Base-by-base conservation (phyloP, 2,797 vertebrate genomes). In the Neostethus bicornis region DNA sequence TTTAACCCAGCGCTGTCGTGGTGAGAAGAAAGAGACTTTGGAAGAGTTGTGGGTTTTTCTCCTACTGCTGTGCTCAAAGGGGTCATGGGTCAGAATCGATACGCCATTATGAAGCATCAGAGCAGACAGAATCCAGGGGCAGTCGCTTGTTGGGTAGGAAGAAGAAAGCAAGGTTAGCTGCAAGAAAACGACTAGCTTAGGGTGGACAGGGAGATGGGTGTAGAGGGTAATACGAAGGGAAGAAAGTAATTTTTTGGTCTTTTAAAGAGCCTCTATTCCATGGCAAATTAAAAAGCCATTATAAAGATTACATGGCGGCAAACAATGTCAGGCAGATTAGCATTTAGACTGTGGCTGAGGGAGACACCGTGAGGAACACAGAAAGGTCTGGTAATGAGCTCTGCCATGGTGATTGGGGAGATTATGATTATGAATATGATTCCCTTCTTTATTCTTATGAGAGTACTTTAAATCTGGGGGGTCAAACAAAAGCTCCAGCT, bases 241-340 rank as follows among this genome's bases (percentile, higher is more conserved):
- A 81, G 72, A 80, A 84, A 83, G 73, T 73, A 66, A 77, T 81
- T 81, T 82, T 83, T 77, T 66, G 67, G 64, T 82, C 79, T 75
- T 89, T 85, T 85, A 87, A 89, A 86, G 82, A 86, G 80, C 82
- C 61, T 70, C 87, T 85, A 85, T 91, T 90, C 88, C 89, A 90
- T 58, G 84, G 88, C 78, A 86, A 91, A 91, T 92, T 90, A 91
- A 90, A 92, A 90, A 91, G 81, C 89, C 85, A 91, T 92, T 91
- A 89, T 81, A 87, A 75, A 87, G 85, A 91, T 91, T 90, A 89
- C 87, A 90, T 81, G 82, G 79, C 71, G 59, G 86, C 83, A 88
- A 90, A 89, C 86, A 86, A 89, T 88, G 85, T 90, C 80, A 82
- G 82, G 83, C 81, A 88, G 87, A 90, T 88, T 90, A 90, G 80